Conservation (phyloP, 1,140 invertebrate genomes). For the Phymorhynchus buccinoides region DNA sequence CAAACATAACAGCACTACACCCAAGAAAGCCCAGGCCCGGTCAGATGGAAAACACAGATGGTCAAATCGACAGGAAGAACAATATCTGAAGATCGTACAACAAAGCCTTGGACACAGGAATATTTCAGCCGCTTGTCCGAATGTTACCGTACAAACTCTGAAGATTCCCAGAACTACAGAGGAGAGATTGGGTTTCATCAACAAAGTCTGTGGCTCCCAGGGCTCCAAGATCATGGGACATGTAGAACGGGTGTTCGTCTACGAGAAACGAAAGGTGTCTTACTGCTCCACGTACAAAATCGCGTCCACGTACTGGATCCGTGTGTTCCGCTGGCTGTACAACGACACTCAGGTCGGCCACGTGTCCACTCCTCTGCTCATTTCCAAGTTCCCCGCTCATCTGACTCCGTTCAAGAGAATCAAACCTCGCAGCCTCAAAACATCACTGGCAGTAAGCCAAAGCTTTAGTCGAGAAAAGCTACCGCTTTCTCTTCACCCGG, state of each 20-base stretch:
- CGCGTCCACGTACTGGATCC: conserved; percentile 44
- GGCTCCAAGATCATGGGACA: neutral
- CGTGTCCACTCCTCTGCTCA: conserved; percentile 31
- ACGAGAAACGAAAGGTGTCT: conserved; percentile 7
- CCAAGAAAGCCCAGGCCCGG: neutral
- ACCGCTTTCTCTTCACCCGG: conserved; percentile 41
- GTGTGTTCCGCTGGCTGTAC: conserved; percentile 38
- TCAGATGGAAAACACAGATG: neutral
- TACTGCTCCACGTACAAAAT: conserved; percentile 44
- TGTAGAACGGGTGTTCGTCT: conserved; percentile 6
- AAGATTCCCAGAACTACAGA: neutral
- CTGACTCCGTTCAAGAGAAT: neutral
- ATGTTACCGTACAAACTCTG: too few relatives aligned
- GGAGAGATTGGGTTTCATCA: neutral
- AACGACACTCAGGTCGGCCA: conserved; percentile 25
- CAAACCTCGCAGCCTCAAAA: neutral
- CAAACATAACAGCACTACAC: too few relatives aligned
- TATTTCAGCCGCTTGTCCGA: neutral
- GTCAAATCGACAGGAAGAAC: neutral
- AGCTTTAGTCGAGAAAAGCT: neutral
- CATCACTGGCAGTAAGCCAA: neutral
- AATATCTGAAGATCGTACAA: neutral
- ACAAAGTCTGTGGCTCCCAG: neutral
- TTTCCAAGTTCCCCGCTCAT: conserved; percentile 38
- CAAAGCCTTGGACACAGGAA: neutral